Evolutionary conservation across 2,797 vertebrate genomes (phyloP), one percentile per base, ranked within the genome.

Genomic region (Percopsis omiscomaycus): DNA sequence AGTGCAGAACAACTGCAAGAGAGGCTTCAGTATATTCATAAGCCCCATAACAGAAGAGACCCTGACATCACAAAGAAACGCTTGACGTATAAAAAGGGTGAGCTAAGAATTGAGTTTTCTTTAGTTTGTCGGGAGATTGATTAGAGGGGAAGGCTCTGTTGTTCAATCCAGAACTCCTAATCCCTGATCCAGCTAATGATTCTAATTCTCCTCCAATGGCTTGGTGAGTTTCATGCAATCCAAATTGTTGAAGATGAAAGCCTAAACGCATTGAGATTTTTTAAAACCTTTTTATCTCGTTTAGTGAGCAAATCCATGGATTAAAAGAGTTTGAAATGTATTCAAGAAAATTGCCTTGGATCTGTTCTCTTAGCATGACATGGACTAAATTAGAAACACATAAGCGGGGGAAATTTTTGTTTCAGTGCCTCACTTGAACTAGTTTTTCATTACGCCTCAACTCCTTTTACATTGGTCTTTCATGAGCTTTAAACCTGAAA

Each of bases 241-340:
- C 37, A 14, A 13, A 10, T 47, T 47, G 12, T 67, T 69, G 58
- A 61, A 73, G 52, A 70, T 44, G 4, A 29, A 54, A 46, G 49
- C 2, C 0, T n/a, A 77, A 70, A 66, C 61, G 52, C 58, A 50
- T 27, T 30, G 14, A 68, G 44, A 53, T 70, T 76, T 70, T 71
- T 22, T 22, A 22, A 22, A 22, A 71, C 29, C 46, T 56, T 68
- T 65, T 71, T 64, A 64, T 73, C 15, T 65, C 66, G 51, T 73
- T 61, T 56, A 68, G 29, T 48, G 28, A 67, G 53, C 59, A 77
- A 71, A 81, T 73, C 57, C 53, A 68, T 61, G 61, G 67, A 80
- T 68, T 79, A 75, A 68, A 69, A 62, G 30, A 27, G 46, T 69
- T 66, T 37, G 67, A 61, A 37, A 46, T 50, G 55, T 49, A 55